A percentile compares a stretch with the other conserved stretches of the same genome.
phyloP scores from a whole-genome alignment of 2,113 vertebrate genomes.

The Toxotes jaculatrix region DNA sequence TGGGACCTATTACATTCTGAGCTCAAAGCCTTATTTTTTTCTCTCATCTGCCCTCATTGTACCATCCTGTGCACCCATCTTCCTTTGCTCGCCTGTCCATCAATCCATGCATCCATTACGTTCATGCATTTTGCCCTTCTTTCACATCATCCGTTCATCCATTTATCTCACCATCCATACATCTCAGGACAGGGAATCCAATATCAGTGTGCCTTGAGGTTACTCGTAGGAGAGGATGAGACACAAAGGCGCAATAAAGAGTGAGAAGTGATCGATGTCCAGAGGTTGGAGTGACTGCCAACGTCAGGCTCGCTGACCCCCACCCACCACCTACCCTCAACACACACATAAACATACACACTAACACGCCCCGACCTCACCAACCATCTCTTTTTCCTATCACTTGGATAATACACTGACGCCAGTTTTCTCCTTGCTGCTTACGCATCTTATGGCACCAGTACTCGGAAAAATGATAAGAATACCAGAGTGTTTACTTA shows the following conservation, averaged over 20 bases:
- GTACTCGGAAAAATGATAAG: slow-evolving; percentile 51
- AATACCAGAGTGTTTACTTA: slow-evolving; percentile 52
- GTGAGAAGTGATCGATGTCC: slow-evolving; percentile 61
- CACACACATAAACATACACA: background rate
- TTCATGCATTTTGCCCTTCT: slow-evolving; percentile 32
- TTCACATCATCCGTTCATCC: slow-evolving; percentile 38
- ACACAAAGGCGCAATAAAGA: slow-evolving; percentile 55
- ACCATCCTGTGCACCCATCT: background rate
- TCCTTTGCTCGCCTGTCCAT: slow-evolving; percentile 25
- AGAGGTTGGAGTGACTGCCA: slow-evolving; percentile 25
- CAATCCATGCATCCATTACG: slow-evolving; percentile 22
- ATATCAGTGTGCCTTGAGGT: slow-evolving; percentile 63
- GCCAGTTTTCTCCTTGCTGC: slow-evolving; percentile 15
- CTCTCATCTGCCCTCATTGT: background rate
- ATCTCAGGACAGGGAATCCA: slow-evolving; percentile 51
- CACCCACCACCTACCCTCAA: slow-evolving; percentile 5
- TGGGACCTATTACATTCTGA: background rate
- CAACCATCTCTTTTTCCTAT: background rate
- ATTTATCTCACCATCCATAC: slow-evolving; percentile 46
- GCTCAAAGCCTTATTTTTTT: slow-evolving; percentile 4
- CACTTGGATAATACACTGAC: slow-evolving; percentile 1
- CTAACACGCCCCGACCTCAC: background rate
- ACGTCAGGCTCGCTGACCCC: slow-evolving; percentile 9
- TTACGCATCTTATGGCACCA: slow-evolving; percentile 41
- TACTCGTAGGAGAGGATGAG: slow-evolving; percentile 40